Percentiles rank a stretch among this genome's conserved stretches.
These are phyloP conservation scores for Andrena fulva DNA, from an alignment of 2,888 invertebrate genomes.

Conservation along the genomic window DNA sequence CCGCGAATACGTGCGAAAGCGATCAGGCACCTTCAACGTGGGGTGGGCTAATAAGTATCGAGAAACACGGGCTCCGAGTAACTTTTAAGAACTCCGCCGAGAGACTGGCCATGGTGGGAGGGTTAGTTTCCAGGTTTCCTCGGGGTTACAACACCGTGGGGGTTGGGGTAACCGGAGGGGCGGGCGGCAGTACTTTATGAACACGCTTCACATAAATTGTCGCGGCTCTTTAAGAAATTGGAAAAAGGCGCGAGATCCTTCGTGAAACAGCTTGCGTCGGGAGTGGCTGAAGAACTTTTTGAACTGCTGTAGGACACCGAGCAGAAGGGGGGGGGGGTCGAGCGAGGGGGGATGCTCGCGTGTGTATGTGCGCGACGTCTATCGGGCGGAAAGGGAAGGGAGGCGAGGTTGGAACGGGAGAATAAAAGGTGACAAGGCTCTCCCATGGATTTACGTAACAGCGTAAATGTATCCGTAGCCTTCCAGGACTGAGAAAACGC, in stretches of 20 bases:
- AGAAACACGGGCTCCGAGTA: conserved; percentile 79
- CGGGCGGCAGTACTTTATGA: conserved; percentile 82
- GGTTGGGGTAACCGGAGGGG: conserved; percentile 42
- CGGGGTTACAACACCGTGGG: conserved; percentile 35
- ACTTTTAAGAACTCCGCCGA: conserved; percentile 80
- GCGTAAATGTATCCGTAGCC: conserved; percentile 17
- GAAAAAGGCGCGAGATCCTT: conserved; percentile 81
- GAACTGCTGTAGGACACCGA: conserved; percentile 73
- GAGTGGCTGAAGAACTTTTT: conserved; percentile 83
- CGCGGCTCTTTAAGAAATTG: conserved; percentile 85
- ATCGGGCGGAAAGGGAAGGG: conserved; percentile 15
- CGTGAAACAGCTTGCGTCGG: conserved; percentile 83
- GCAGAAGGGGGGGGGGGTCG: conserved; percentile 48
- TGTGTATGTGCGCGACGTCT: conserved; percentile 19
- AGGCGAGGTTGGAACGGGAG: conserved; percentile 20
- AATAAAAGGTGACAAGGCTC: conserved; percentile 56
- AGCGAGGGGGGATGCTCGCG: conserved; percentile 10
- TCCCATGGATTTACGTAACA: conserved; percentile 56
- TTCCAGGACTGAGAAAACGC: conserved; percentile 24
- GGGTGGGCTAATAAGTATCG: conserved; percentile 82
- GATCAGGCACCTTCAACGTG: conserved; percentile 40
- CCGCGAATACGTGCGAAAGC: conserved; percentile 51
- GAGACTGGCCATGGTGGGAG: conserved; percentile 37
- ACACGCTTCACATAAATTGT: conserved; percentile 85
- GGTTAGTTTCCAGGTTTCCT: conserved; percentile 52